Conservation (phyloP, 2,888 invertebrate genomes). For the Argyresthia goedartella region DNA sequence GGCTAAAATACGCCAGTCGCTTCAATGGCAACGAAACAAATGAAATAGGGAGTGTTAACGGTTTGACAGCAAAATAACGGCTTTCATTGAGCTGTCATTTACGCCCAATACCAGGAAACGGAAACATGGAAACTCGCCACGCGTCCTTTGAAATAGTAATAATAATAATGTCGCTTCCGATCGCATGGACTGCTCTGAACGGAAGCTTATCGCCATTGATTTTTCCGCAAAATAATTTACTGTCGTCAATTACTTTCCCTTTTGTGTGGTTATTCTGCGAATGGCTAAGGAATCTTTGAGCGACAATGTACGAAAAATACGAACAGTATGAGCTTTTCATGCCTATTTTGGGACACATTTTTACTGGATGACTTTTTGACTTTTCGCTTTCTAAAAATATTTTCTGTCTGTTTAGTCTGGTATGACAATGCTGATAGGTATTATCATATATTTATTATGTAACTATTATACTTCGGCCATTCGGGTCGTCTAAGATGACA, state of each 20-base stretch:
- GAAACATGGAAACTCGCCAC: conserved; percentile 40
- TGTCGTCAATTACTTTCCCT: conserved; percentile 4
- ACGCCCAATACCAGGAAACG: conserved; percentile 31
- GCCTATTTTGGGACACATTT: no score
- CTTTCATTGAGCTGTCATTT: conserved; percentile 52
- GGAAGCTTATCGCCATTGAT: conserved; percentile 63
- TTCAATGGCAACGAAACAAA: not conserved
- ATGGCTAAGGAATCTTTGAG: no score
- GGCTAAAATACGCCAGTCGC: no score
- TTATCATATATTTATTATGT: no score
- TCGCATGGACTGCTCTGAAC: conserved; percentile 35
- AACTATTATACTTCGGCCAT: no score
- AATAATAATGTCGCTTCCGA: conserved; percentile 61
- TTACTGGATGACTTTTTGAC: no score
- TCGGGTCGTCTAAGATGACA: no score
- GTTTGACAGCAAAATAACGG: conserved; percentile 48
- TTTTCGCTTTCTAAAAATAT: no score
- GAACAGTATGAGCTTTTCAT: no score
- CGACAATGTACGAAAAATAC: no score
- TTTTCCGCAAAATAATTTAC: conserved; percentile 53
- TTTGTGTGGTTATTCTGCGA: not conserved
- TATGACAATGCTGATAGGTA: no score
- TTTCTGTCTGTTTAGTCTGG: no score
- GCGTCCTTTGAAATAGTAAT: conserved; percentile 46
- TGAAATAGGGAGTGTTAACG: conserved; percentile 20